These are phyloP conservation scores for Promerops cafer DNA, from an alignment of 2,113 vertebrate genomes.

Conservation along the genomic window DNA sequence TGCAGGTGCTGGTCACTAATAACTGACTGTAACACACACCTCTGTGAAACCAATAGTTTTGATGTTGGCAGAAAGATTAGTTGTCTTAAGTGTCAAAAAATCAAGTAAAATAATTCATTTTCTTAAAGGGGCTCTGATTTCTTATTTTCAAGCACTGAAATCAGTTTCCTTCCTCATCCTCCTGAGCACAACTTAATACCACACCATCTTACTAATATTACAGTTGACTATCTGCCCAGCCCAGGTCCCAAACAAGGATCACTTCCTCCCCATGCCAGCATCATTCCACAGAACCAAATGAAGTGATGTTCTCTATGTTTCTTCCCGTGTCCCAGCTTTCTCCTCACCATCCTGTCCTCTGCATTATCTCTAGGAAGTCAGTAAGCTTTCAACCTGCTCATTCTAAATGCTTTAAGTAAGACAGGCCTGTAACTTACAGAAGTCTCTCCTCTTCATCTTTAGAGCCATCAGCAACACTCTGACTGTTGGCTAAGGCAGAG, in stretches of 20 bases:
- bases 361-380: not conserved
- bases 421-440: constrained; percentile 72
- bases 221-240: not conserved
- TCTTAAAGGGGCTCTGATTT: not conserved
- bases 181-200: not conserved
- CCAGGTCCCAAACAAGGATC: not conserved
- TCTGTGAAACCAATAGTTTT: not conserved
- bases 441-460: constrained; percentile 79
- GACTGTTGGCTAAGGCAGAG: constrained; percentile 50
- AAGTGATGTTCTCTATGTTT: not conserved
- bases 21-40: not conserved
- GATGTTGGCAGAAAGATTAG: not conserved
- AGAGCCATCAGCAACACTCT: constrained; percentile 30
- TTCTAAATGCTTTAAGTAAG: not conserved
- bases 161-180: not conserved
- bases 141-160: not conserved
- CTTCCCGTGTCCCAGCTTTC: not conserved
- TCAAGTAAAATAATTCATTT: not conserved
- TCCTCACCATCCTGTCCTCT: rapidly evolving
- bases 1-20: not conserved
- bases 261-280: not conserved
- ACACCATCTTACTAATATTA: not conserved
- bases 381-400: not conserved
- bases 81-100: not conserved
- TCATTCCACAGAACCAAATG: not conserved